Evolutionary conservation across 1,140 invertebrate species (phyloP).

Genomic region (Diabrotica virgifera): DNA sequence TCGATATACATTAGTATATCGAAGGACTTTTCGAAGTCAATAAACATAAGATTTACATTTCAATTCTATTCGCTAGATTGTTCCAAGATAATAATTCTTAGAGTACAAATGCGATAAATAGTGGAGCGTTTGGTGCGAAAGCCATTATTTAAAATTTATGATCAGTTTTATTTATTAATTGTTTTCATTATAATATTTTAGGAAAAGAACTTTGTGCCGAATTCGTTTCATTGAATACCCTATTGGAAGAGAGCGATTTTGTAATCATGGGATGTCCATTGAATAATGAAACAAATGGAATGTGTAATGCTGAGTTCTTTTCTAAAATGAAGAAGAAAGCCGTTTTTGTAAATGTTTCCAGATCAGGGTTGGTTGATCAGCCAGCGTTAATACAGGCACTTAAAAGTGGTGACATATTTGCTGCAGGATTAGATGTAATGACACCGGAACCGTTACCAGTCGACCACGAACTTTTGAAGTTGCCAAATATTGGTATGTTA

Average conservation of each 20-base stretch:
- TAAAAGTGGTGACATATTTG: constrained; percentile 67
- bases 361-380: constrained; percentile 79
- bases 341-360: constrained; percentile 82
- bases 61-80: too few species aligned
- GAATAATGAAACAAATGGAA: constrained; percentile 68
- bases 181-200: constrained; percentile 32
- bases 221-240: constrained; percentile 67
- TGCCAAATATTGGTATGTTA: constrained; percentile 72
- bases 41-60: too few species aligned
- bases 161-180: background rate
- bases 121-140: too few species aligned
- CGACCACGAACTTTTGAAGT: constrained; percentile 71
- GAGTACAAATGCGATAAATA: too few species aligned
- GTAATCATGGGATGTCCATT: constrained; percentile 71
- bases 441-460: constrained; percentile 88
- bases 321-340: constrained; percentile 78
- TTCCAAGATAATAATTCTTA: too few species aligned
- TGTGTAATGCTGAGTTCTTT: constrained; percentile 75
- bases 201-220: constrained; percentile 59
- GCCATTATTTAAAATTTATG: too few species aligned
- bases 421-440: constrained; percentile 90
- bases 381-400: constrained; percentile 74
- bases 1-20: too few species aligned
- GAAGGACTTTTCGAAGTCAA: too few species aligned
- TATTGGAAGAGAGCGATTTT: constrained; percentile 75